Base-by-base conservation (phyloP, 2,797 vertebrate genomes). In the Oophaga sylvatica region DNA sequence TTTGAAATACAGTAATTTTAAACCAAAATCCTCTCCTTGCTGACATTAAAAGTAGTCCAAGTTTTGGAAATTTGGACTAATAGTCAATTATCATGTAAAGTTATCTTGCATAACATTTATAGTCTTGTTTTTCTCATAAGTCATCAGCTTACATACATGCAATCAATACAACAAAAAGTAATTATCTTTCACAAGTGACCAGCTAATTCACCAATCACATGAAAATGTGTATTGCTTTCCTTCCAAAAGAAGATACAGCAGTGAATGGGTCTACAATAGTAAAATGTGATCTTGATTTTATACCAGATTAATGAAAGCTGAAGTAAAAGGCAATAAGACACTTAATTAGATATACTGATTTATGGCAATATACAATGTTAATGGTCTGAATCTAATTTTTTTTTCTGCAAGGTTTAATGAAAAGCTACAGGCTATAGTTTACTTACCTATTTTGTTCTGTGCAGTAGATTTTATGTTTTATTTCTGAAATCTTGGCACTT, bases 301-400 rank as follows among this genome's bases (percentile, higher is more conserved):
- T 81, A 81, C 70, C 78, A 68, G 87, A 79, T 89, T 89, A 89
- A 89, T 89, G 79, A 89, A 68, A 85, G 45, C 79, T 85, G 48
- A 85, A 82, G 83, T 89, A 70, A 89, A 83, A 85, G 68, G 67
- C 87, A 88, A 88, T 85, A 88, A 88, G 87, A 89, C 87, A 85
- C 68, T 85, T 89, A 89, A 81, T 81, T 81, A 85, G 83, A 76
- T 85, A 81, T 45, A 85, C 78, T 89, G 83, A 89, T 89, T 89
- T 89, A 89, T 80, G 62, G 35, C 88, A 89, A 73, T 89, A 79
- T 79, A 71, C 80, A 83, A 53, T 83, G 80, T 83, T 89, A 86
- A 89, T 83, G 73, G 84, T 71, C 80, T 89, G 75, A 79, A 86
- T 86, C 84, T 83, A 59, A 81, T 85, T 85, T 81, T 87, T 87